Percentiles rank a stretch among this genome's conserved stretches.
These are phyloP conservation scores for Drosophila anomelani DNA, from an alignment of 2,888 invertebrate genomes.

Conservation along the genomic window DNA sequence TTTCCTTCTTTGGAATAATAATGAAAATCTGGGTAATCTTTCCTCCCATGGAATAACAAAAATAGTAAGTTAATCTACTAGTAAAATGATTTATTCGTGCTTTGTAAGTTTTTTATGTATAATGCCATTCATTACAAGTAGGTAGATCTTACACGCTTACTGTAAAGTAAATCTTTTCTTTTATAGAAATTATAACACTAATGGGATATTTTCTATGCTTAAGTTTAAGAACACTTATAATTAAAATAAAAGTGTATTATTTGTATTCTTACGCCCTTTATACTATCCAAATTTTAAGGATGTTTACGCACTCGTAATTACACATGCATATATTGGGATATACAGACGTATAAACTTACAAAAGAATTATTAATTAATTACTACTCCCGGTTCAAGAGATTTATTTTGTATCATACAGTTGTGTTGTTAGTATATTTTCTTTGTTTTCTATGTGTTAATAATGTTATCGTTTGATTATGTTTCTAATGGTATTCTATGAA, in stretches of 20 bases:
- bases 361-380: conserved; percentile 19
- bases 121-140: conserved; percentile 49
- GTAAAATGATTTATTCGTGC: conserved; percentile 53
- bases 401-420: conserved; percentile 34
- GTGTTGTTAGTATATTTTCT: conserved; percentile 23
- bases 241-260: conserved; percentile 38
- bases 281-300: conserved; percentile 19
- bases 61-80: conserved; percentile 40
- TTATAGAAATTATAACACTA: conserved; percentile 43
- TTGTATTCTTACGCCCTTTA: conserved; percentile 12
- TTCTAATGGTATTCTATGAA: conserved; percentile 29
- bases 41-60: background rate
- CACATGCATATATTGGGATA: conserved; percentile 9
- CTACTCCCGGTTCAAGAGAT: conserved; percentile 25
- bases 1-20: background rate
- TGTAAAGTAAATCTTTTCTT: conserved; percentile 41
- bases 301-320: conserved; percentile 24
- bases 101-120: conserved; percentile 50
- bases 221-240: conserved; percentile 37
- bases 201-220: conserved; percentile 44
- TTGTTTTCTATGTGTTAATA: conserved; percentile 20
- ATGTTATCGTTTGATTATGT: conserved; percentile 39
- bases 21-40: background rate
- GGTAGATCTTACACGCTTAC: conserved; percentile 44
- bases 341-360: conserved; percentile 28